phyloP scores from a whole-genome alignment of 2,113 vertebrate species.

The Plotosus lineatus region DNA sequence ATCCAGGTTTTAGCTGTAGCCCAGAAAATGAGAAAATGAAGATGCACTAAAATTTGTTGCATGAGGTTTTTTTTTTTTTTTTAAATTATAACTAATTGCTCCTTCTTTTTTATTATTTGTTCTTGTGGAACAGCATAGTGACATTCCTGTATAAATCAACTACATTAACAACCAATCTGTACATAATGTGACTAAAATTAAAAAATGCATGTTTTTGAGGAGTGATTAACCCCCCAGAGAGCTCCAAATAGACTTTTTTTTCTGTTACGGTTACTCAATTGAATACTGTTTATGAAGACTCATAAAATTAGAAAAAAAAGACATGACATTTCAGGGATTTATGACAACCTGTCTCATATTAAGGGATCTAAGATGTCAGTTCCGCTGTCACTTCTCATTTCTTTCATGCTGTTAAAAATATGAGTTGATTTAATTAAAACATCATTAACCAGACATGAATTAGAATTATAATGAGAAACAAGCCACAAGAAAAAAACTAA shows the following conservation, averaged over 20 bases:
- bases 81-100: not conserved
- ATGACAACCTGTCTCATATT: not conserved
- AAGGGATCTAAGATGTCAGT: not conserved
- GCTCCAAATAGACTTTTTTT: not conserved
- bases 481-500: not conserved
- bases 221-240: not conserved
- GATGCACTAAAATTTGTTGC: not conserved
- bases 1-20: constrained; percentile 67
- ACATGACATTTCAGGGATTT: not conserved
- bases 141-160: not conserved
- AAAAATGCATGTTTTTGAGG: not conserved
- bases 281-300: not conserved
- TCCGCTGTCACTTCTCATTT: not conserved
- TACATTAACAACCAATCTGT: not conserved
- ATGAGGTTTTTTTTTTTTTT: not conserved
- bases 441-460: not conserved
- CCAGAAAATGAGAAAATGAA: constrained; percentile 64
- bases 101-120: not conserved
- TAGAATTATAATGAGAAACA: not conserved
- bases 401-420: constrained; percentile 6
- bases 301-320: not conserved
- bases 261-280: not conserved
- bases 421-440: not conserved
- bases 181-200: not conserved
- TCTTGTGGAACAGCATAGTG: not conserved